A percentile compares a stretch with the other conserved stretches of the same genome.
These are phyloP conservation scores for Gymnogyps californianus DNA, from an alignment of 2,113 vertebrate genomes.

Conservation along the genomic window DNA sequence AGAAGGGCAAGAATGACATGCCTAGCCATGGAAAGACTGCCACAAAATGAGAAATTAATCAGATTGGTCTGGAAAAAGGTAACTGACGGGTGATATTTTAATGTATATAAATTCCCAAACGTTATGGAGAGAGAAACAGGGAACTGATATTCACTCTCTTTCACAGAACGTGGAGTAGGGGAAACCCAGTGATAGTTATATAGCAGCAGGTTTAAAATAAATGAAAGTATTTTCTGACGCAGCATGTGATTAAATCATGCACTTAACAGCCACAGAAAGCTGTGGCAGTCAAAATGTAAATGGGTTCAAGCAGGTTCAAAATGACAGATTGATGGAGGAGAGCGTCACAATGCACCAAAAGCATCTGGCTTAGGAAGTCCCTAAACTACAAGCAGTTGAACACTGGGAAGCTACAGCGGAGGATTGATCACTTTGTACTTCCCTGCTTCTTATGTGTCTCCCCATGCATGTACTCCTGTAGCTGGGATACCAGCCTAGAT, in stretches of 20 bases:
- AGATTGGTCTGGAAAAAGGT: neutral
- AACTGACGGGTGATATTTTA: neutral
- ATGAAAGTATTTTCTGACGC: neutral
- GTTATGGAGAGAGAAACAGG: neutral
- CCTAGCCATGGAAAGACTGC: neutral
- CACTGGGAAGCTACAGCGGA: neutral
- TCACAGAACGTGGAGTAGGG: neutral
- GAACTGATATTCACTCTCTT: neutral
- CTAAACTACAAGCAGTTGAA: neutral
- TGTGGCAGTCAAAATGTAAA: neutral
- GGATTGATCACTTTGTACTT: neutral
- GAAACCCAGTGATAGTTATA: neutral
- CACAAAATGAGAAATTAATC: neutral
- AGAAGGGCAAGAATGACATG: neutral
- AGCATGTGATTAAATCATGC: neutral
- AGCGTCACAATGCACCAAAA: neutral
- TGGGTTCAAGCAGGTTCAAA: neutral
- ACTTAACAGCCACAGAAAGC: neutral
- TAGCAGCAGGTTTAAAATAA: neutral
- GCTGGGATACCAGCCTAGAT: neutral
- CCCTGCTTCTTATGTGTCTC: neutral
- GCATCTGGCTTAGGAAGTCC: neutral
- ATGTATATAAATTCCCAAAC: neutral
- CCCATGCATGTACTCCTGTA: neutral
- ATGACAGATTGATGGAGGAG: neutral